Evolutionary conservation across 2,888 invertebrate genomes (phyloP).

Genomic region (Drosophila mulleri): DNA sequence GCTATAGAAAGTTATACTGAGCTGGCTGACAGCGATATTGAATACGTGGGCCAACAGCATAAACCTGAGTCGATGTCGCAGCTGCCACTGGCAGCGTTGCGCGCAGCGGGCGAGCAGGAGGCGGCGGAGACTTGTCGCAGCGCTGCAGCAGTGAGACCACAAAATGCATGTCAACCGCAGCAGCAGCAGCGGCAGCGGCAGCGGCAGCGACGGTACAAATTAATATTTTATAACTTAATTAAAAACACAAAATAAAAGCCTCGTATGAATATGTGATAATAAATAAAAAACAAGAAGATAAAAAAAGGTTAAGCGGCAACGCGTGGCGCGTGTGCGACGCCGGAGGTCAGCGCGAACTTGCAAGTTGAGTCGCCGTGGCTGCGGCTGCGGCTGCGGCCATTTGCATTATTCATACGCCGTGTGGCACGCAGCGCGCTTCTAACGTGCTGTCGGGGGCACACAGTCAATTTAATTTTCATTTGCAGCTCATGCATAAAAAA

Average conservation of each 20-base stretch:
- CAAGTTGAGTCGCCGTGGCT: conserved; percentile 37
- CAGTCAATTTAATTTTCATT: conserved; percentile 78
- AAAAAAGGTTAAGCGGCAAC: conserved; percentile 31
- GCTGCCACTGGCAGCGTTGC: conserved; percentile 18
- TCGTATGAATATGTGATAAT: conserved; percentile 59
- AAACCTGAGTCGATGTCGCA: conserved; percentile 48
- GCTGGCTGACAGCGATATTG: conserved; percentile 29
- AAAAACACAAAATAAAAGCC: conserved; percentile 66
- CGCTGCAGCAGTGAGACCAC: conserved; percentile 56
- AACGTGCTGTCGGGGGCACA: conserved; percentile 39
- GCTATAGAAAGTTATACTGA: conserved; percentile 13
- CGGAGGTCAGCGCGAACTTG: conserved; percentile 54
- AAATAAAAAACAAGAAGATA: conserved; percentile 27
- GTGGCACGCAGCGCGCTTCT: conserved; percentile 36
- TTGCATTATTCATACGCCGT: conserved; percentile 66
- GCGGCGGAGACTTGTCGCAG: conserved; percentile 32
- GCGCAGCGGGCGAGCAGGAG: conserved; percentile 25
- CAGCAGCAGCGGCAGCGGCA: conserved; percentile 1
- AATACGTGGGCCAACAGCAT: conserved; percentile 43
- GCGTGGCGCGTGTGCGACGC: background rate
- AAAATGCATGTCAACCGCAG: conserved; percentile 76
- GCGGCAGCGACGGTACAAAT: conserved; percentile 44
- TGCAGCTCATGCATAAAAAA: conserved; percentile 72
- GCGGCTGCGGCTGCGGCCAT: conserved; percentile 10
- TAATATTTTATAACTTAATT: conserved; percentile 79